These are phyloP conservation scores for Argyrosomus japonicus DNA, from an alignment of 2,113 vertebrate species.

Conservation along the genomic window DNA sequence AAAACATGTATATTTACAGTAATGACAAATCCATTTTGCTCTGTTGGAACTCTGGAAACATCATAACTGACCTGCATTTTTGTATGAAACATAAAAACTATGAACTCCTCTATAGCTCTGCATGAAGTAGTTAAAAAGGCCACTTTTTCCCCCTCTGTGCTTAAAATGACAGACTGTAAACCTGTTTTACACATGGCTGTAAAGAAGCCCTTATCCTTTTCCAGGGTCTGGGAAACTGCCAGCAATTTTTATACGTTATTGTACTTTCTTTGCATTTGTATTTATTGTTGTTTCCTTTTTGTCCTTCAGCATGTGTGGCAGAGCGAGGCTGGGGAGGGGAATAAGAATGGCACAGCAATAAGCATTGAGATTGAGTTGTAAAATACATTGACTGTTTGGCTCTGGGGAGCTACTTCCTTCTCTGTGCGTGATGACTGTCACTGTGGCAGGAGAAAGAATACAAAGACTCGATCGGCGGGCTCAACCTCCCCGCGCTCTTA, in stretches of 20 bases:
- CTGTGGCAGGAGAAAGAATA: conserved; percentile 30
- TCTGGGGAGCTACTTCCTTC: conserved; percentile 48
- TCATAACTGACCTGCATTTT: conserved; percentile 7
- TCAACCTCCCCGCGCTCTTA: not conserved
- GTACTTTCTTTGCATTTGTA: conserved; percentile 45
- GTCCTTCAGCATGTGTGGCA: conserved; percentile 55
- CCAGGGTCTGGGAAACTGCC: conserved; percentile 43
- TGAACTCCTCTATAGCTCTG: not conserved
- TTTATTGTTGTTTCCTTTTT: conserved; percentile 46
- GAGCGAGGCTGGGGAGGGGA: conserved; percentile 1
- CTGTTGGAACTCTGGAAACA: conserved; percentile 12
- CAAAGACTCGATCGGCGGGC: conserved; percentile 3
- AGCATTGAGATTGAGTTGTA: conserved; percentile 70
- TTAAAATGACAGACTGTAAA: conserved; percentile 71
- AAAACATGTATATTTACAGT: conserved; percentile 19
- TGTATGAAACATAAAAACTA: not conserved
- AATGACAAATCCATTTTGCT: not conserved
- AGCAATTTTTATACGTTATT: conserved; percentile 51
- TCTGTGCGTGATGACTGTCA: conserved; percentile 38
- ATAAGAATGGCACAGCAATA: conserved; percentile 34
- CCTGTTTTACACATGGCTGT: conserved; percentile 73
- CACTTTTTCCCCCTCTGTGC: conserved; percentile 34
- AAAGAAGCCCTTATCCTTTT: conserved; percentile 68
- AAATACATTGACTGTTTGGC: conserved; percentile 62
- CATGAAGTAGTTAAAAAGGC: conserved; percentile 8